Conservation (phyloP, 2,113 vertebrate species). For the Scortum barcoo region DNA sequence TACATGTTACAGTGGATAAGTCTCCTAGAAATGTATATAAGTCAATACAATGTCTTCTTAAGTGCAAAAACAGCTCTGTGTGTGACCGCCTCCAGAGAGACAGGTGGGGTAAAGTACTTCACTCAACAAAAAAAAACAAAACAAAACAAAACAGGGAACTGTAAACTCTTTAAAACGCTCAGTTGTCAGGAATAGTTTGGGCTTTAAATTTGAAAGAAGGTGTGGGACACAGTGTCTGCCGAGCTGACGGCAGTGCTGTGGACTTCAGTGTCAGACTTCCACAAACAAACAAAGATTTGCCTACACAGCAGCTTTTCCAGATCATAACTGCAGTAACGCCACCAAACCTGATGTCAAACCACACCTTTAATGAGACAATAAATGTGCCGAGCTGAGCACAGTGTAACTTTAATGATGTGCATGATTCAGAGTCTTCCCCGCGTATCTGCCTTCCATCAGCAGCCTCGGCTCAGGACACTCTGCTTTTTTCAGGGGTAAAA, state of each 20-base stretch:
- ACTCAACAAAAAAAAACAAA: background rate
- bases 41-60: background rate
- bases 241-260: background rate
- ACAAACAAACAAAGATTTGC: conserved; percentile 37
- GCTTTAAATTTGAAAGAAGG: conserved; percentile 29
- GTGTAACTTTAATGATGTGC: conserved; percentile 60
- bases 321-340: conserved; percentile 43
- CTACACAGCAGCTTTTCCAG: conserved; percentile 53
- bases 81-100: background rate
- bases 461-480: conserved; percentile 37
- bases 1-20: background rate
- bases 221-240: background rate
- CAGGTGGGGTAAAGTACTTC: background rate
- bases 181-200: conserved; percentile 5
- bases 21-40: background rate
- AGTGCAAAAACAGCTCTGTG: background rate
- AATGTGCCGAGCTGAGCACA: conserved; percentile 66
- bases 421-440: conserved; percentile 39
- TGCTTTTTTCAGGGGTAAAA: conserved; percentile 21
- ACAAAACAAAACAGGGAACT: background rate
- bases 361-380: conserved; percentile 67
- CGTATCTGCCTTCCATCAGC: conserved; percentile 45
- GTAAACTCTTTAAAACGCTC: conserved; percentile 1
- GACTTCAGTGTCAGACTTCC: conserved; percentile 8
- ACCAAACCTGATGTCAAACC: conserved; percentile 51